These are phyloP conservation scores for Seira ritae DNA, from an alignment of 2,888 invertebrate species.

Conservation along the genomic window DNA sequence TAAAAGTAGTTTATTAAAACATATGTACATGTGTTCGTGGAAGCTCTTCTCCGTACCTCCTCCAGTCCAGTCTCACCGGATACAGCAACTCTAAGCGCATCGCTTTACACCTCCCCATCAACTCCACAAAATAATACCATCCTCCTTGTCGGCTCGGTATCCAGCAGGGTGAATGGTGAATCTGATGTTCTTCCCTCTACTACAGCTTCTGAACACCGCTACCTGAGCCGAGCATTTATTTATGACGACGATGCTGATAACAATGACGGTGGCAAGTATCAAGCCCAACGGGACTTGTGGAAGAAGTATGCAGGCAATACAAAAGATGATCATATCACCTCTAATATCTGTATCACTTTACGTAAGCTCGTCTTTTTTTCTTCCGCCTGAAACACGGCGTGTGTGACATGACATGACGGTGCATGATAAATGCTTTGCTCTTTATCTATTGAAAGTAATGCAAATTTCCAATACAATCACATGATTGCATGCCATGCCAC, in stretches of 20 bases:
- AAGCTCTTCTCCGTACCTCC: neutral
- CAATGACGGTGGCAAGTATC: no score
- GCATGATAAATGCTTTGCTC: neutral
- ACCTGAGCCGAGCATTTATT: no score
- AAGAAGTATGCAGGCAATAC: neutral
- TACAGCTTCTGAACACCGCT: no score
- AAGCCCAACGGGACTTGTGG: neutral
- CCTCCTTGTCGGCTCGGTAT: neutral
- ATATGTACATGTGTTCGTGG: no score
- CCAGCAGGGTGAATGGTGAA: neutral
- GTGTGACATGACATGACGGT: no score
- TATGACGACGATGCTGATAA: no score
- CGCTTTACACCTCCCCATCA: neutral
- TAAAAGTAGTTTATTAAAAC: no score
- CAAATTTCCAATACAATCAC: conserved; percentile 10
- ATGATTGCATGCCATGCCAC: no score
- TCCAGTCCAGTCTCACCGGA: neutral
- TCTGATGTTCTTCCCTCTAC: neutral
- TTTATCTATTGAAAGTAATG: neutral
- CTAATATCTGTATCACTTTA: neutral
- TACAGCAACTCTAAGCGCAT: neutral
- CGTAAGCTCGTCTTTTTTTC: no score
- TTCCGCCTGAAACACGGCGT: neutral
- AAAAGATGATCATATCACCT: neutral
- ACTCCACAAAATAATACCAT: neutral